A percentile compares a stretch with the other conserved stretches of the same genome.
Evolutionary conservation across 1,140 invertebrate genomes (phyloP).

Genomic region (Panagrolaimus sp.): DNA sequence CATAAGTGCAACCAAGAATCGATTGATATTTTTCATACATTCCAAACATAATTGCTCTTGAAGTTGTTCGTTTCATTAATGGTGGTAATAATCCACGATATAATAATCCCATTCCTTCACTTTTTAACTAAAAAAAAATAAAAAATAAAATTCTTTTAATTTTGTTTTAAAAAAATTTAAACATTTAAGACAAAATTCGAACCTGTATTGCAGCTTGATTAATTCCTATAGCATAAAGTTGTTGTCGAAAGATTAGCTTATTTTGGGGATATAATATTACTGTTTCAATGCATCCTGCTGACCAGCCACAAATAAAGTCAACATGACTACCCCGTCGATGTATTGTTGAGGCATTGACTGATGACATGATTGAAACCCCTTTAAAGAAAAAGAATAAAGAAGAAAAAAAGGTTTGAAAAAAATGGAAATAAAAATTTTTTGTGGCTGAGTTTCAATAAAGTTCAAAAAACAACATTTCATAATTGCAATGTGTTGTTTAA

Average conservation of each 20-base stretch:
- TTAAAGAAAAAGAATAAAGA: too few relatives aligned
- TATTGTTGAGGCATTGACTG: too few relatives aligned
- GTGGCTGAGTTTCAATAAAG: too few relatives aligned
- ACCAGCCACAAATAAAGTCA: constrained; percentile 88
- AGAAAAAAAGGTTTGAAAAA: too few relatives aligned
- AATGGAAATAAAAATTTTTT: too few relatives aligned
- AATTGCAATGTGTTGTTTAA: too few relatives aligned
- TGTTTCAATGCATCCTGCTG: constrained; percentile 87
- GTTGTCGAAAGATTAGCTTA: constrained; percentile 95
- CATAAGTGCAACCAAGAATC: constrained; percentile 63
- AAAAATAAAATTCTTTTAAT: too few relatives aligned
- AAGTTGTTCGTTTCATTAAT: constrained; percentile 82
- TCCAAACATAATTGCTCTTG: constrained; percentile 90
- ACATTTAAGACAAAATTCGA: neutral
- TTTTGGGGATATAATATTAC: constrained; percentile 73
- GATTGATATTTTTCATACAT: constrained; percentile 77
- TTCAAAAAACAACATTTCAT: too few relatives aligned
- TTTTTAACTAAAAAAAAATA: constrained; percentile 66
- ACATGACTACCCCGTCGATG: constrained; percentile 14
- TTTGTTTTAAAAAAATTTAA: too few relatives aligned
- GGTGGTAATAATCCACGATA: constrained; percentile 91
- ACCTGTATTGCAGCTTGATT: constrained; percentile 60
- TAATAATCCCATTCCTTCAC: constrained; percentile 76
- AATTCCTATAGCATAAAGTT: constrained; percentile 64
- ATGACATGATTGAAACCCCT: too few relatives aligned